Evolutionary conservation across 2,113 vertebrate genomes (phyloP).

Genomic region (Campylorhamphus procurvoides): DNA sequence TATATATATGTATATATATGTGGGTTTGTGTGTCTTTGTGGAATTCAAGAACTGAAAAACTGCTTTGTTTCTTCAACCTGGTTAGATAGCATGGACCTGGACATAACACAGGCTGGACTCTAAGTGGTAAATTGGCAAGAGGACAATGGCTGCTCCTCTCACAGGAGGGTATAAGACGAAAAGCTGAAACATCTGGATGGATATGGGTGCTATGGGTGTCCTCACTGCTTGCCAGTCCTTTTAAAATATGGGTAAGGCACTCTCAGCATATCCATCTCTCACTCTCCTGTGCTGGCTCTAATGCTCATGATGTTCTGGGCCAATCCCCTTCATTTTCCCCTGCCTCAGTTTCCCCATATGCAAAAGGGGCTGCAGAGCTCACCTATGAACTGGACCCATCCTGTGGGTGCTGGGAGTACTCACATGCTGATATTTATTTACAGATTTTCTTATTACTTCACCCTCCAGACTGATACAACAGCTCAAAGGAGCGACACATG

Average conservation of each 20-base stretch:
- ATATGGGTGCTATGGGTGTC: neutral
- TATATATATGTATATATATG: neutral
- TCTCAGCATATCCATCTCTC: neutral
- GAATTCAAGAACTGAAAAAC: neutral
- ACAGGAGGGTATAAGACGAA: neutral
- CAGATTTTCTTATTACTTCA: neutral
- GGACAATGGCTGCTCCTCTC: neutral
- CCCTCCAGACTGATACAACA: neutral
- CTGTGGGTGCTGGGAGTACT: neutral
- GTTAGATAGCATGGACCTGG: neutral
- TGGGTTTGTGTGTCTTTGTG: neutral
- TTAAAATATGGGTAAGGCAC: neutral
- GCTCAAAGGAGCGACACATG: accelerated
- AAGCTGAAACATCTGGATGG: neutral
- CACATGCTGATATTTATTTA: neutral
- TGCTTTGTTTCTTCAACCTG: neutral
- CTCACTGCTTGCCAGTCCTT: neutral
- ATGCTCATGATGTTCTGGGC: neutral
- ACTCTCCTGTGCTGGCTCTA: neutral
- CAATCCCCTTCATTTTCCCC: neutral
- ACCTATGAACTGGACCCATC: neutral
- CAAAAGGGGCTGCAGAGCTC: neutral
- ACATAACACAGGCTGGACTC: accelerated
- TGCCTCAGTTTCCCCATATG: neutral
- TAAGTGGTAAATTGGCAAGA: neutral